These are phyloP conservation scores for human (Homo sapiens) DNA, from an alignment of 2,113 vertebrate species.

Conservation along the genomic window DNA sequence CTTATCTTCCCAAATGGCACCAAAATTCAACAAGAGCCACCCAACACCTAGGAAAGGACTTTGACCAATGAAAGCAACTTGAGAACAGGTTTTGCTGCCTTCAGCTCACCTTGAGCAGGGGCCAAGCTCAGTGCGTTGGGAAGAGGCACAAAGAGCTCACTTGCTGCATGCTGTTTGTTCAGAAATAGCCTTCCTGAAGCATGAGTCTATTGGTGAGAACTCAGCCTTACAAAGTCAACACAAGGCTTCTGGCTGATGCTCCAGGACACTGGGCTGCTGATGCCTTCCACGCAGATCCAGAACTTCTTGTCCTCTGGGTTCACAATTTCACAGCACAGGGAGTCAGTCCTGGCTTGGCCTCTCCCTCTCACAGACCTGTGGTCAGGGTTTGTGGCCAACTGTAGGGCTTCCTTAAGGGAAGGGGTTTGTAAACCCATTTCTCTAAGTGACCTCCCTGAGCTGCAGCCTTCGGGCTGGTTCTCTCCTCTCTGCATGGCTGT, in stretches of 20 bases:
- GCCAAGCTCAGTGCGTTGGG: slow-evolving; percentile 53
- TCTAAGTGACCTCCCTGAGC: not conserved
- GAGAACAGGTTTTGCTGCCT: slow-evolving; percentile 47
- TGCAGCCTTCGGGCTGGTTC: not conserved
- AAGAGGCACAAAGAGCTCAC: not conserved
- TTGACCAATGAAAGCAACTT: not conserved
- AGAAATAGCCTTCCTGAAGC: slow-evolving; percentile 44
- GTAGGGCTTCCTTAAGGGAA: not conserved
- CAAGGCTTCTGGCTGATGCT: slow-evolving; percentile 45
- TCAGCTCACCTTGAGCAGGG: slow-evolving; percentile 66
- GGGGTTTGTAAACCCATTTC: not conserved
- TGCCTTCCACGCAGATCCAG: not conserved
- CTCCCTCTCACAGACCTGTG: not conserved
- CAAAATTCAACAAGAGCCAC: not conserved
- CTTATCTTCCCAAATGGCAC: not conserved
- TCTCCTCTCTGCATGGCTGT: not conserved
- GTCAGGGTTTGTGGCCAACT: not conserved
- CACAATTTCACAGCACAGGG: not conserved
- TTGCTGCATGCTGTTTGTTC: slow-evolving; percentile 40
- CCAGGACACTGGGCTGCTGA: not conserved
- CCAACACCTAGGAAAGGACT: not conserved
- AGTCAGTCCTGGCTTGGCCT: not conserved
- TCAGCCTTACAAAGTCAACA: slow-evolving; percentile 66
- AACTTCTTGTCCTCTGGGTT: not conserved
- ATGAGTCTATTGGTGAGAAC: slow-evolving; percentile 32